phyloP scores from a whole-genome alignment of 2,888 invertebrate species.

The Alcis repandata region DNA sequence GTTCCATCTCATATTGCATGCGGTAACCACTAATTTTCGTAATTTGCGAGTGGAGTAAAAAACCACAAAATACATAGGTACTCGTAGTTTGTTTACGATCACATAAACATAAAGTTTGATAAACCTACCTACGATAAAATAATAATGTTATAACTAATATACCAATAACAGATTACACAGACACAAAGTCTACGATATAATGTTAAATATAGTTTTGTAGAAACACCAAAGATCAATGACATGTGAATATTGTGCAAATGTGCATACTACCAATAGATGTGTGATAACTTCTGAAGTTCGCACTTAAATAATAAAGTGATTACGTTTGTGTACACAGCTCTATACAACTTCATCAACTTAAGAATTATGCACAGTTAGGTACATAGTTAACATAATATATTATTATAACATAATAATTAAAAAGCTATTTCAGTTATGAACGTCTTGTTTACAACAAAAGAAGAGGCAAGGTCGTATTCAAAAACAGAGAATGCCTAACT shows the following conservation, averaged over 20 bases:
- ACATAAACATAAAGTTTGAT: not conserved
- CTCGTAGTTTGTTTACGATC: slow-evolving; percentile 3
- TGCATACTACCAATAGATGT: not conserved
- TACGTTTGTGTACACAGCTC: not conserved
- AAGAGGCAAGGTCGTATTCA: slow-evolving; percentile 32
- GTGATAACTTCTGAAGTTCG: too few relatives aligned
- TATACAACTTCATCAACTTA: not conserved
- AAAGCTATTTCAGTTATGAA: slow-evolving; percentile 30
- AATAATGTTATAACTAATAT: not conserved
- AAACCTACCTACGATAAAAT: too few relatives aligned
- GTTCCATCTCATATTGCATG: slow-evolving; percentile 51
- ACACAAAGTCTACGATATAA: not conserved
- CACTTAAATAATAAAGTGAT: too few relatives aligned
- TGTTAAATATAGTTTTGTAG: not conserved
- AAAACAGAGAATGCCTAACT: slow-evolving; percentile 13
- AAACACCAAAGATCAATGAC: not conserved
- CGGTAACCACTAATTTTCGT: slow-evolving; percentile 40
- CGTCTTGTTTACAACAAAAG: slow-evolving; percentile 27
- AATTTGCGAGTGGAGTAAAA: not conserved
- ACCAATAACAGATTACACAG: not conserved
- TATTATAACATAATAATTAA: too few relatives aligned
- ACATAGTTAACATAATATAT: slow-evolving; percentile 14
- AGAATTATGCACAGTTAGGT: slow-evolving; percentile 2
- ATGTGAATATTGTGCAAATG: not conserved
- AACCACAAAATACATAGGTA: too few relatives aligned